A percentile compares a stretch with the other conserved stretches of the same genome.
Conservation (phyloP, 2,113 vertebrate species). For the Xenus cinereus region DNA sequence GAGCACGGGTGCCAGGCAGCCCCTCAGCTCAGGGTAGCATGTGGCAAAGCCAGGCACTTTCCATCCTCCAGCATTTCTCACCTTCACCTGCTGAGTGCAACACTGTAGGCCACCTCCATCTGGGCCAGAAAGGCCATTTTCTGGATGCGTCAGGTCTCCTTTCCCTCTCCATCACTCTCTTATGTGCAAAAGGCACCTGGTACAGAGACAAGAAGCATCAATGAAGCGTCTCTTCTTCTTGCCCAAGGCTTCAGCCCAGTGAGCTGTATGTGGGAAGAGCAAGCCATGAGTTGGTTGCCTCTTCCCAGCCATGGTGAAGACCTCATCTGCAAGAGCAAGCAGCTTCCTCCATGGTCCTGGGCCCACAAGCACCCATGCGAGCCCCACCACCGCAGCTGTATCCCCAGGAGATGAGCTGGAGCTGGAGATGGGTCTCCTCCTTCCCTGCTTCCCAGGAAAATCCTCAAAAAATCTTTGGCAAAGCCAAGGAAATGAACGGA, state of each 20-base stretch:
- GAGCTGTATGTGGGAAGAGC: neutral
- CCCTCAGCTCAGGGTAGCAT: neutral
- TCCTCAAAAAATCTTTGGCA: neutral
- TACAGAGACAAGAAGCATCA: neutral
- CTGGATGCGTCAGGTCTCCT: neutral
- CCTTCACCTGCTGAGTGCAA: neutral
- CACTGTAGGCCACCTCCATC: too few relatives aligned
- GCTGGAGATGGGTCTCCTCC: neutral
- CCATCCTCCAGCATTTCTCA: neutral
- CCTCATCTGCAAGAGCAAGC: rapidly evolving
- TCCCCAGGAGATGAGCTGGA: neutral
- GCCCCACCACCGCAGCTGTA: rapidly evolving
- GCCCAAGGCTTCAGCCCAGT: rapidly evolving
- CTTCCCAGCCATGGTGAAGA: neutral
- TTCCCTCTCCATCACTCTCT: neutral
- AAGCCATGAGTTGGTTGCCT: neutral
- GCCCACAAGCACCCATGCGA: neutral
- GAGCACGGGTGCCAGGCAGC: neutral
- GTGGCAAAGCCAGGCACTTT: rapidly evolving
- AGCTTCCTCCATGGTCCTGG: rapidly evolving
- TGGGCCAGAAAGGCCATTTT: neutral
- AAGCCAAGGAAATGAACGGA: neutral
- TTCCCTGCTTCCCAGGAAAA: neutral
- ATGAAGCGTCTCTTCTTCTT: neutral
- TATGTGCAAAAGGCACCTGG: neutral